Base-by-base conservation (phyloP, 2,113 vertebrate genomes). In the Odocoileus virginianus region DNA sequence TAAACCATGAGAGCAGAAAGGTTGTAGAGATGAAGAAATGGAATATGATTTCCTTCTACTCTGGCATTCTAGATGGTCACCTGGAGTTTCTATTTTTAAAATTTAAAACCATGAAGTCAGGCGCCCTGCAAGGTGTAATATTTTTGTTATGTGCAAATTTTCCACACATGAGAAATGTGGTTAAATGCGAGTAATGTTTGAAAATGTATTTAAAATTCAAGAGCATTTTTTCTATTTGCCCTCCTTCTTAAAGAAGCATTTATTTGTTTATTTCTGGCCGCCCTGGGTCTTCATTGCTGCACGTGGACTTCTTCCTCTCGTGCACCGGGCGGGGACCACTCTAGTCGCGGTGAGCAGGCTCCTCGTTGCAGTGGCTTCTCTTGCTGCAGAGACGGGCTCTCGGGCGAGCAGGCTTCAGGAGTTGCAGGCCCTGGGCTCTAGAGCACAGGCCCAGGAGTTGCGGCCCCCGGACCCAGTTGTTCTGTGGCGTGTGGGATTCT, bases 131-230 rank as follows among this genome's bases (percentile, higher is more conserved):
- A 88, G 57, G 58, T 57, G 71, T 50, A 47, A 16, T 40, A 87
- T 28, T 13, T 86, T 58, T 90, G 40, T 33, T 25, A 86, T 23
- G 30, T 76, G 54, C 61, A 50, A 54, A 89, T 92, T 95, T 54
- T 61, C 30, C 60, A 27, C 28, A 54, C 3, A 16, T 85, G 45
- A 74, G 86, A 74, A 47, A 60, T 0, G 1, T 78, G 17, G 57
- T 84, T 78, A 76, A 47, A 61, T 64, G 60, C 64, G 45, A 82
- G 13, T 60, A 61, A 82, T 83, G 43, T 52, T 91, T 33, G 15
- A 91, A 97, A 88, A 52, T 87, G 23, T 58, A 78, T 45, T 83
- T 90, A 92, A 82, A 95, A 86, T 61, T 76, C 15, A 82, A 58
- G 45, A 83, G 33, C 47, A 23, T 33, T 50, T 92, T 88, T 45